Base-by-base conservation (phyloP, 2,113 vertebrate genomes). In the Hippocampus abdominalis region DNA sequence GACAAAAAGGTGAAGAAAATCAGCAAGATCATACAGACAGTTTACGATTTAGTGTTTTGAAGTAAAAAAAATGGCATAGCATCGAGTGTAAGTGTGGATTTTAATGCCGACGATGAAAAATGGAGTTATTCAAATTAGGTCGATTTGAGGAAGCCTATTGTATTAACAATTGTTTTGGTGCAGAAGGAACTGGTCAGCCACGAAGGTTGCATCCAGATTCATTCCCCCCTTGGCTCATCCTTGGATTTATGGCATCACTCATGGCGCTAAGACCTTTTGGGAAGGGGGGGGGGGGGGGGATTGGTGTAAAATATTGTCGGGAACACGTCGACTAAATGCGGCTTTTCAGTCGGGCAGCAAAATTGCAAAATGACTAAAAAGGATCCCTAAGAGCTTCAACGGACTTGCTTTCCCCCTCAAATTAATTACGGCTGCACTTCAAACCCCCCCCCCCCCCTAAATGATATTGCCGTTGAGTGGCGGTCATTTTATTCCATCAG, bases 401-500 rank as follows among this genome's bases (percentile, higher is more conserved):
- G 29, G 42, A 64, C 18, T 32, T 32, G 54, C 60, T 72, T 69
- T 66, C 16, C 66, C 66, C 60, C 25, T 49, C 29, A 27, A 65
- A 63, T 72, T 66, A 44, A 71, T 72, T 60, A 57, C 64, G 36
- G 57, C 51, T 64, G 13, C 9, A 51, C 53, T 77, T 70, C 56
- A 70, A 70, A 56, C 49, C 54, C n/a, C 44, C 25, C 12, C 69
- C 49, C 54, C n/a, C 44, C 25, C 12, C 69, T 68, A 64, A 75
- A 75, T 48, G 3, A 68, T 70, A 72, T 71, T 74, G 62, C 27
- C 36, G 63, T 60, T 32, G 49, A 61, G 53, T n/a, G 64, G 60
- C 57, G 20, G 62, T 42, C 21, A 66, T 80, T 78, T 75, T 44
- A 0, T 68, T 13, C 49, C 68, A 79, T 74, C 49, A 77, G 72